phyloP scores from a whole-genome alignment of 2,797 vertebrate genomes.

The Nyctalus aviator region DNA sequence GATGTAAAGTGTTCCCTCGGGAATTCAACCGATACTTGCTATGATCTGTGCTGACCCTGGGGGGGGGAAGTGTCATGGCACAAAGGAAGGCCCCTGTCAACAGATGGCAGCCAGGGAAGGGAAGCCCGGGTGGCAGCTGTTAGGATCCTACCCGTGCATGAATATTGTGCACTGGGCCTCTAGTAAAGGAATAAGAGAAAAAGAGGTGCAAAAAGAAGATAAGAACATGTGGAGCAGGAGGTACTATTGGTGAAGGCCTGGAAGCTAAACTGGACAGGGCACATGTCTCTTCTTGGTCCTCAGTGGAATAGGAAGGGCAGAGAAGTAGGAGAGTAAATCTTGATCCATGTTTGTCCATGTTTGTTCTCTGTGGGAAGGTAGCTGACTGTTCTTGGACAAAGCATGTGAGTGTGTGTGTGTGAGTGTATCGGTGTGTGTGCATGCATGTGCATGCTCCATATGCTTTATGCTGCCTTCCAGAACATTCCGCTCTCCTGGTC shows the following conservation, averaged over 20 bases:
- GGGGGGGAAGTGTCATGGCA: no score
- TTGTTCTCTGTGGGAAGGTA: neutral
- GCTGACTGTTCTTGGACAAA: neutral
- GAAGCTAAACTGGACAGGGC: neutral
- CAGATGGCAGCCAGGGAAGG: no score
- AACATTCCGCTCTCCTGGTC: neutral
- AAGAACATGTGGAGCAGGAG: neutral
- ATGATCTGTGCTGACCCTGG: no score
- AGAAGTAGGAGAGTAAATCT: neutral
- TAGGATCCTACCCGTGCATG: no score
- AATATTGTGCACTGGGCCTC: no score
- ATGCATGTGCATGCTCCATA: neutral
- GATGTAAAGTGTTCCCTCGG: no score
- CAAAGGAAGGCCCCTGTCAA: no score
- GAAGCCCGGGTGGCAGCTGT: no score
- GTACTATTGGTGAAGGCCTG: neutral
- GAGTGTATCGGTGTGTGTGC: neutral
- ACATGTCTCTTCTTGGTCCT: neutral
- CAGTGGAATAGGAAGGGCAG: neutral
- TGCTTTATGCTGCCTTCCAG: conserved; percentile 20
- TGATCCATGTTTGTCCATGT: rapidly evolving
- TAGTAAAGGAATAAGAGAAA: neutral
- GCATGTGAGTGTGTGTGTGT: neutral
- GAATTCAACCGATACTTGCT: no score
- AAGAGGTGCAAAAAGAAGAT: neutral